These are phyloP conservation scores for Azemiops feae DNA, from an alignment of 2,113 vertebrate species.

Conservation along the genomic window DNA sequence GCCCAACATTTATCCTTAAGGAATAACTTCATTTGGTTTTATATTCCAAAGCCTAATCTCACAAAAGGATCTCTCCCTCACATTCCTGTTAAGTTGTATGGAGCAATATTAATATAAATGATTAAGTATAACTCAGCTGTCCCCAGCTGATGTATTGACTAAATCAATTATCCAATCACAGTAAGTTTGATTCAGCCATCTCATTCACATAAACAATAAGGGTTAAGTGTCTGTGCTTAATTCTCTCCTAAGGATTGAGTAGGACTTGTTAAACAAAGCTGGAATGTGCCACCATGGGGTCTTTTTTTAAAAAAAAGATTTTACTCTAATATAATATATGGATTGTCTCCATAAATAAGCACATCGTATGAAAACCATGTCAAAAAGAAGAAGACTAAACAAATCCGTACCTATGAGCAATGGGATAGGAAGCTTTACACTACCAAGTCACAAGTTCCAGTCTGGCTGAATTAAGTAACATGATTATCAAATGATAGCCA, in stretches of 20 bases:
- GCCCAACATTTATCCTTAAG: background rate
- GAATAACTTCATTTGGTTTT: background rate
- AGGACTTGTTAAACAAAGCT: background rate
- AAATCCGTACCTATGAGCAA: background rate
- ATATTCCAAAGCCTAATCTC: background rate
- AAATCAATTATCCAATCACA: background rate
- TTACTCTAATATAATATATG: conserved; percentile 18
- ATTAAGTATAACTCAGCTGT: background rate
- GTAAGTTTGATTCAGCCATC: background rate
- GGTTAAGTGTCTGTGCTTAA: background rate
- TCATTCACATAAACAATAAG: background rate
- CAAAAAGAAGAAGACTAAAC: conserved; percentile 4
- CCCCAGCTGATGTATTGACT: background rate
- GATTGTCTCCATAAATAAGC: conserved; percentile 26
- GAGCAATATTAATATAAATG: background rate
- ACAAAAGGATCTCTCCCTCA: background rate
- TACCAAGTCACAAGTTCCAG: conserved; percentile 19
- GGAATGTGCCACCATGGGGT: background rate
- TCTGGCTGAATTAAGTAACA: background rate
- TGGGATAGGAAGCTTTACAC: background rate
- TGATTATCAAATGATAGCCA: conserved; percentile 17
- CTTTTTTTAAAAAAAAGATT: conserved; percentile 3
- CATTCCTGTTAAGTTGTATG: background rate
- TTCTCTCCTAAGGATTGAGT: background rate
- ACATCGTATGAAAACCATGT: conserved; percentile 18